These are phyloP conservation scores for Cartodere bifasciata DNA, from an alignment of 2,888 invertebrate species.

Conservation along the genomic window DNA sequence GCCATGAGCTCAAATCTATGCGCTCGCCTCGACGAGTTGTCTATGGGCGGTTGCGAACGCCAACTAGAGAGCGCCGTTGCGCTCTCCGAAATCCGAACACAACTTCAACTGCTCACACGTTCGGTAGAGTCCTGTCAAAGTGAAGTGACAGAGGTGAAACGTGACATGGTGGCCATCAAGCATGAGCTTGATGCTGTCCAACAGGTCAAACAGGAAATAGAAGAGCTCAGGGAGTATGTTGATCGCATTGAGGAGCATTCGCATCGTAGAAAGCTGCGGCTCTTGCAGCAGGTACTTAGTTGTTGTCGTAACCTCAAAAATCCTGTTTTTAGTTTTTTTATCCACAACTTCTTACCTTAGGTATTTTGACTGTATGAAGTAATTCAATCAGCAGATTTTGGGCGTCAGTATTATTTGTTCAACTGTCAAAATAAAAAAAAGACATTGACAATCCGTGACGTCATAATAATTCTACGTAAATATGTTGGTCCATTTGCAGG, in stretches of 20 bases:
- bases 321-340: too few species aligned
- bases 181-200: conserved; percentile 88
- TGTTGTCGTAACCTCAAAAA: too few species aligned
- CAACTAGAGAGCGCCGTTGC: conserved; percentile 89
- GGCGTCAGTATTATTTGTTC: too few species aligned
- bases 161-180: conserved; percentile 91
- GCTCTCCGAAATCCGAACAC: conserved; percentile 84
- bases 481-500: too few species aligned
- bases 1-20: conserved; percentile 95
- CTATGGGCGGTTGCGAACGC: conserved; percentile 64
- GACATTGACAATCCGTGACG: too few species aligned
- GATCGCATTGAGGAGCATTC: conserved; percentile 86
- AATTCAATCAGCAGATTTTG: too few species aligned
- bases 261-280: conserved; percentile 76
- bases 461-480: too few species aligned
- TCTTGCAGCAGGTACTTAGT: conserved; percentile 88
- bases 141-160: conserved; percentile 85
- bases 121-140: conserved; percentile 91
- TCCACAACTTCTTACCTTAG: too few species aligned
- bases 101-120: conserved; percentile 86
- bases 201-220: conserved; percentile 90
- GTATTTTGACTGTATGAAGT: too few species aligned
- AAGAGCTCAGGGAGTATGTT: conserved; percentile 83
- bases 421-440: too few species aligned
- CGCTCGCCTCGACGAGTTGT: conserved; percentile 88